phyloP scores from a whole-genome alignment of 23 tunicate genomes.

The Clavelina lepadiformis region DNA sequence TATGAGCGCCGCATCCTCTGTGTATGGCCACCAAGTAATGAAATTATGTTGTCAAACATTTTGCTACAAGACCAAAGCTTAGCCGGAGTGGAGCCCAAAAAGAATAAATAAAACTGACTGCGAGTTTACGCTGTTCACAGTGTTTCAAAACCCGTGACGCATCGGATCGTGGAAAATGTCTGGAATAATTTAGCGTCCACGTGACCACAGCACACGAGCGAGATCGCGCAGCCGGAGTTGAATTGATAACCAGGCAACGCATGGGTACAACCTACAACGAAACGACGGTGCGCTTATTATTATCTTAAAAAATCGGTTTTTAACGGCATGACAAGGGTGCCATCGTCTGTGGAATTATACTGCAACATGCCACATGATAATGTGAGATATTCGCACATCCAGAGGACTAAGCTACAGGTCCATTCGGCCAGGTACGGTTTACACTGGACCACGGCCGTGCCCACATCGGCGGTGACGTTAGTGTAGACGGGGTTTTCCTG shows the following conservation, averaged over 20 bases:
- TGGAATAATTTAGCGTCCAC: not conserved
- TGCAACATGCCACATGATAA: conserved; percentile 39
- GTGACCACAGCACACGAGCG: not conserved
- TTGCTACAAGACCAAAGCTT: too few relatives aligned
- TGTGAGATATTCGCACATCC: conserved; percentile 49
- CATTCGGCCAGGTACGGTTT: conserved; percentile 31
- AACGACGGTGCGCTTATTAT: too few relatives aligned
- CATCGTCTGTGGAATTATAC: conserved; percentile 67
- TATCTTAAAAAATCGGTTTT: not conserved
- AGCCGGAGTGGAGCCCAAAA: too few relatives aligned
- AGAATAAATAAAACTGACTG: too few relatives aligned
- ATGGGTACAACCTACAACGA: too few relatives aligned
- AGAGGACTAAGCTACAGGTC: conserved; percentile 40
- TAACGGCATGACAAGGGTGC: conserved; percentile 7
- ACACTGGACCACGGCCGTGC: conserved; percentile 59
- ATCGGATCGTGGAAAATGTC: too few relatives aligned
- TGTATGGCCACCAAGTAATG: too few relatives aligned
- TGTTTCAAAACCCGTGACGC: too few relatives aligned
- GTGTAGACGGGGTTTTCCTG: conserved; percentile 33
- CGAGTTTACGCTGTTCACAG: too few relatives aligned
- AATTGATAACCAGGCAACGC: too few relatives aligned
- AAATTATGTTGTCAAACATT: too few relatives aligned
- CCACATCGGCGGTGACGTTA: conserved; percentile 76
- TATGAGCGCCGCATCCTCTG: too few relatives aligned
- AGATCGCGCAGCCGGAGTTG: not conserved